Conservation (phyloP, 2,113 vertebrate species). For the Probosciger aterrimus region DNA sequence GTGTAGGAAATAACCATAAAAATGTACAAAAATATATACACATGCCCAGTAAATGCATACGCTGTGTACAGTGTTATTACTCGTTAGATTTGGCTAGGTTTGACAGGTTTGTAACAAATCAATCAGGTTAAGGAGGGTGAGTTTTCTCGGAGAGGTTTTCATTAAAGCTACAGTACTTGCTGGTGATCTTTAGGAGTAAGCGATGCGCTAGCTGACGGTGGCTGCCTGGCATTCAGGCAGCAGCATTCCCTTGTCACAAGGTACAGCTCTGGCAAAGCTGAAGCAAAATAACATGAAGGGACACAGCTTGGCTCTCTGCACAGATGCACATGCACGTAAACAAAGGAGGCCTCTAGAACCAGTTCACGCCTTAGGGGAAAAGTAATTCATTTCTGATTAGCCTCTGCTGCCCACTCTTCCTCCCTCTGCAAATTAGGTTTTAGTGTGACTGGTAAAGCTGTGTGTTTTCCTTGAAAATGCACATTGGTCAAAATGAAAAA, state of each 20-base stretch:
- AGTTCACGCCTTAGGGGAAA: not conserved
- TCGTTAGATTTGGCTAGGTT: not conserved
- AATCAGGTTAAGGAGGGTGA: not conserved
- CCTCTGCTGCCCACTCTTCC: not conserved
- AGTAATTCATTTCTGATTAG: not conserved
- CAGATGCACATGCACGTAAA: not conserved
- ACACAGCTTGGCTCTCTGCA: not conserved
- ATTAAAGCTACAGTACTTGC: constrained; percentile 38
- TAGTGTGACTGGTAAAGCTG: not conserved
- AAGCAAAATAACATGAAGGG: not conserved
- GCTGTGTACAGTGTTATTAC: constrained; percentile 56
- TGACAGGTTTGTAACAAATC: not conserved
- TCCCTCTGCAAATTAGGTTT: not conserved
- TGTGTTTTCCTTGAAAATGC: not conserved
- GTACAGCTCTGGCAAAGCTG: constrained; percentile 28
- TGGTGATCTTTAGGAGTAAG: constrained; percentile 2
- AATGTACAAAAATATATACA: constrained; percentile 73
- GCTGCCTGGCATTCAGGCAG: not conserved
- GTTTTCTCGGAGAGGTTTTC: not conserved
- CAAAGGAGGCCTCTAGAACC: constrained; percentile 26
- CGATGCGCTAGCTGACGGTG: not conserved
- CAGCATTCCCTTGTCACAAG: constrained; percentile 18
- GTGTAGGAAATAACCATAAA: constrained; percentile 63
- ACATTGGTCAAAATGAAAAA: not conserved
- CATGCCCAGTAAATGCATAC: constrained; percentile 51